Evolutionary conservation across 2,113 vertebrate genomes (phyloP).

Genomic region (Cochlearius cochlearius): DNA sequence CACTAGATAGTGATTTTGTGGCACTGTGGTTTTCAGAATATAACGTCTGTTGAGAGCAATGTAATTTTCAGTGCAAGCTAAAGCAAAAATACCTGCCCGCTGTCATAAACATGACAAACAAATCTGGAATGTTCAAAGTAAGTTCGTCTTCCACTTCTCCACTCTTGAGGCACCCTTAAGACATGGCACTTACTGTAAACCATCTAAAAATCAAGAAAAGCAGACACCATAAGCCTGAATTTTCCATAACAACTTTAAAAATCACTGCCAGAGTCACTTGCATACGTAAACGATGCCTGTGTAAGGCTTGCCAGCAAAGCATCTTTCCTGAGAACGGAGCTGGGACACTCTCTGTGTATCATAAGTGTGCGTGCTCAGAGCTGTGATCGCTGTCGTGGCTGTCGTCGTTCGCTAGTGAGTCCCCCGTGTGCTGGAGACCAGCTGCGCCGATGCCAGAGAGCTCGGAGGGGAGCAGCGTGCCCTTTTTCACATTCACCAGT

Average conservation of each 20-base stretch:
- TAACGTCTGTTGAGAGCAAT: conserved; percentile 72
- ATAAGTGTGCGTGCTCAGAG: conserved; percentile 95
- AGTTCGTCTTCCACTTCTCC: conserved; percentile 70
- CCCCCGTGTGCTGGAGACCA: conserved; percentile 87
- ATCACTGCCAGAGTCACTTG: conserved; percentile 62
- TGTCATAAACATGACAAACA: conserved; percentile 67
- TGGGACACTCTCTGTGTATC: conserved; percentile 70
- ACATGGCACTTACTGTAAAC: conserved; percentile 71
- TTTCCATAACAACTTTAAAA: conserved; percentile 32
- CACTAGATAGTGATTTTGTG: conserved; percentile 81
- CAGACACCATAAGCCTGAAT: conserved; percentile 64
- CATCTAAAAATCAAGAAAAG: conserved; percentile 67
- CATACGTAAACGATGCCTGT: conserved; percentile 70
- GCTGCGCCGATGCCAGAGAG: conserved; percentile 88
- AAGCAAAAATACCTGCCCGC: conserved; percentile 78
- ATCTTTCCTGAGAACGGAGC: conserved; percentile 85
- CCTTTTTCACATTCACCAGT: conserved; percentile 97
- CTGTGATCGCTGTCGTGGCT: conserved; percentile 98
- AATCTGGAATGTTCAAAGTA: conserved; percentile 84
- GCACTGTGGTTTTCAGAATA: conserved; percentile 78
- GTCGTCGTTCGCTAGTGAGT: conserved; percentile 93
- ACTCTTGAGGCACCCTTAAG: conserved; percentile 70
- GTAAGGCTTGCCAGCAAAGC: conserved; percentile 72
- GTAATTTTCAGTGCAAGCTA: conserved; percentile 87
- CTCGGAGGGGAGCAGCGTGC: conserved; percentile 91